These are phyloP conservation scores for Tangara arthus DNA, from an alignment of 2,797 vertebrate species.

Conservation along the genomic window DNA sequence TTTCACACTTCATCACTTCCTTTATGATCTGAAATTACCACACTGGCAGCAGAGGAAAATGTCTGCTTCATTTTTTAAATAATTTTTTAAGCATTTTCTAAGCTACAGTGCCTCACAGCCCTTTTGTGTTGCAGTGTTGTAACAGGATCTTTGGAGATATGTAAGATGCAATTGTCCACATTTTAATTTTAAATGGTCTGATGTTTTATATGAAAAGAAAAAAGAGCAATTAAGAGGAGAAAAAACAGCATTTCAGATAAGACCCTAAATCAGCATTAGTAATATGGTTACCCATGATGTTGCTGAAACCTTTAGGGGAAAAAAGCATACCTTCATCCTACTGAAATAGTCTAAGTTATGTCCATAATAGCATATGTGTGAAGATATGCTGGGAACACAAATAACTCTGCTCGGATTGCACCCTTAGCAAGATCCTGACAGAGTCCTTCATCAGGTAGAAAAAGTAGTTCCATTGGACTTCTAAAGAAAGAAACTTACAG, in stretches of 20 bases:
- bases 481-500: background rate
- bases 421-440: background rate
- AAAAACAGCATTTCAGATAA: background rate
- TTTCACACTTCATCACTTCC: background rate
- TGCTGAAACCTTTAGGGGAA: background rate
- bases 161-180: background rate
- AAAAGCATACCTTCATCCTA: background rate
- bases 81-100: background rate
- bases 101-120: background rate
- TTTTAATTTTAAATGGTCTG: background rate
- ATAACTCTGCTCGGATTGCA: background rate
- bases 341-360: background rate
- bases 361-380: background rate
- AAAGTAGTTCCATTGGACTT: background rate
- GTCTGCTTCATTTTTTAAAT: background rate
- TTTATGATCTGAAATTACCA: background rate
- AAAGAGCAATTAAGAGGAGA: background rate
- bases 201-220: background rate
- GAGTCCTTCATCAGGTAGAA: background rate
- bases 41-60: background rate
- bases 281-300: background rate
- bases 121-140: background rate
- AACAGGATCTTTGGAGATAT: background rate
- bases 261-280: background rate
- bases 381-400: background rate